Base-by-base conservation (phyloP, 2,113 vertebrate species). In the Pterocles orientalis region DNA sequence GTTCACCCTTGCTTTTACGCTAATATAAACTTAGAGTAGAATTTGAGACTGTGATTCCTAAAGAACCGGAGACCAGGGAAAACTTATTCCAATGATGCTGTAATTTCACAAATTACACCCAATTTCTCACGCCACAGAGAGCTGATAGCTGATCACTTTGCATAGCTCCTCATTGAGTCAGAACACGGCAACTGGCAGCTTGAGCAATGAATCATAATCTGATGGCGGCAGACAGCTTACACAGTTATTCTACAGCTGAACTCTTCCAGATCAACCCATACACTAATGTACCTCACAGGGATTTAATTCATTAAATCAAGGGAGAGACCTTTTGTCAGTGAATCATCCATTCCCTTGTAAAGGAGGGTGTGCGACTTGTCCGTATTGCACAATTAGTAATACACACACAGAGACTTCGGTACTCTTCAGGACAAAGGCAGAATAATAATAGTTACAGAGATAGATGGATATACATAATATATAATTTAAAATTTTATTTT, bases 401-500 rank as follows among this genome's bases (percentile, higher is more conserved):
- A n/a, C 34, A 54, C 4, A 58, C 16, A 41, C 11, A 82, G 20
- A 61, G 48, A 68, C 33, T 33, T 8, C 8, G 31, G 45, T 18
- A 66, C 20, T n/a, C 29, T 13, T 70, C 73, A 54, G 60, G 77
- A 77, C 62, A 91, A 90, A 90, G 34, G 14, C 86, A 91, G 70
- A 90, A 88, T 43, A 93, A 95, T 24, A 88, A 91, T 18, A 5
- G 78, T 58, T 94, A 47, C 36, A 79, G 69, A 71, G 80, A 56
- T 53, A 73, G 62, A 79, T 82, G 65, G 50, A 96, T 98, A 96
- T 97, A 91, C 97, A 96, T 90, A 97, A 97, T 98, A 97, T 96
- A 98, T 97, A 98, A 97, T 97, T 97, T 96, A 95, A 96, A 96
- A 97, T 97, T 98, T 98, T 98, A 98, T 98, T 98, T 98, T 98